Evolutionary conservation across 2,113 vertebrate genomes (phyloP).

Genomic region (Excalfactoria chinensis): DNA sequence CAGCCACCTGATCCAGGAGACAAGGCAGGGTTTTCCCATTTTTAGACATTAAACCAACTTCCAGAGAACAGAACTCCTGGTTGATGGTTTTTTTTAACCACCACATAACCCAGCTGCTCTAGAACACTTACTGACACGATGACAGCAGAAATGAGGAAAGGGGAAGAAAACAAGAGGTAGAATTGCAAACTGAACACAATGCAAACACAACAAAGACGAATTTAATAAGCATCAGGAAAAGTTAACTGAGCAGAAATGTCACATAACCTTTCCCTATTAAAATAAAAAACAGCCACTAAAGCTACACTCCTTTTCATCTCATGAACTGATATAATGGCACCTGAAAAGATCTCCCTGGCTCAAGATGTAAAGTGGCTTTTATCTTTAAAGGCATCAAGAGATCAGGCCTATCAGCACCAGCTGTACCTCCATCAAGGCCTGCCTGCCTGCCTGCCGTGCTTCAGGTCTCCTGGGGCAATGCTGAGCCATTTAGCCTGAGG

Average conservation of each 20-base stretch:
- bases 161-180: neutral
- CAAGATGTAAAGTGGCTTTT: neutral
- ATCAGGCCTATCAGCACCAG: neutral
- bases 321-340: neutral
- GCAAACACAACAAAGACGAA: neutral
- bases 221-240: neutral
- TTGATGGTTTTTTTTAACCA: neutral
- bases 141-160: neutral
- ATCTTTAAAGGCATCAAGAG: neutral
- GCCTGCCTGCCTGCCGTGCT: neutral
- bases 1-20: conserved; percentile 41
- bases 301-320: neutral
- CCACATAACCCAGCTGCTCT: neutral
- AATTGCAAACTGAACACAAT: neutral
- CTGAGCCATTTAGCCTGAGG: neutral
- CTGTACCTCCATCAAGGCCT: too few relatives aligned
- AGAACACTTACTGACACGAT: neutral
- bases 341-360: neutral
- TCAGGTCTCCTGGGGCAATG: too few relatives aligned
- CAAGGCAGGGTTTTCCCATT: conserved; percentile 13
- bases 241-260: neutral
- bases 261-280: neutral
- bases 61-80: conserved; percentile 28
- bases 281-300: neutral
- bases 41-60: conserved; percentile 25